phyloP scores from a whole-genome alignment of 2,113 vertebrate genomes.

The Antigone vipio region DNA sequence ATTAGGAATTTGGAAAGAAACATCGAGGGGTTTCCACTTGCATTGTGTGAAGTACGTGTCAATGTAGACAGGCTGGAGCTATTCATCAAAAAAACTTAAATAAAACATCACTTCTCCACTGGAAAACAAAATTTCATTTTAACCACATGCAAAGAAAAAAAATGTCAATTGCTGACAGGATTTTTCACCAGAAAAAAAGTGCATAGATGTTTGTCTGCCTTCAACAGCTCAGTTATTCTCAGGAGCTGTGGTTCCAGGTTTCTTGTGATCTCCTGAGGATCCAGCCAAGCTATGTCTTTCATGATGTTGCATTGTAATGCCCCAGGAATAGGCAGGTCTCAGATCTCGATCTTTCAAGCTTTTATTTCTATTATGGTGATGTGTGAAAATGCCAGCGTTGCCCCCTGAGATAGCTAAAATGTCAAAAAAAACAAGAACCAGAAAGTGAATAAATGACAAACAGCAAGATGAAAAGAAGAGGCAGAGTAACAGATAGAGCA shows the following conservation, averaged over 20 bases:
- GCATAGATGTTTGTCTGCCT: neutral
- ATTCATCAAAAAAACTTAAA: neutral
- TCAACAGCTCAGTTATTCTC: conserved; percentile 18
- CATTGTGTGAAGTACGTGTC: neutral
- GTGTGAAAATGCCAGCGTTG: conserved; percentile 17
- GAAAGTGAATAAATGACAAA: conserved; percentile 20
- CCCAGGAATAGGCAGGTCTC: conserved; percentile 23
- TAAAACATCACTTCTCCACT: neutral
- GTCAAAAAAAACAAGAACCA: conserved; percentile 47
- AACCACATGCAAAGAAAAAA: neutral
- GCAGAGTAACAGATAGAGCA: conserved; percentile 2
- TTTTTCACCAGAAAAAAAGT: neutral
- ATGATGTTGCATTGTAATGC: neutral
- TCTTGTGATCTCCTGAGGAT: conserved; percentile 41
- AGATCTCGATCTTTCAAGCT: conserved; percentile 32
- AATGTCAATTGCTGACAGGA: conserved; percentile 19
- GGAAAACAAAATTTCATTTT: conserved; percentile 2
- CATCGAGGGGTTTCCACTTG: neutral
- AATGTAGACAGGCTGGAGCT: neutral
- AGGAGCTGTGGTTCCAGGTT: conserved; percentile 36
- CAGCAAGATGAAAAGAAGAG: conserved; percentile 9
- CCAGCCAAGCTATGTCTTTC: conserved; percentile 13
- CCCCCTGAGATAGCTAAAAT: conserved; percentile 9
- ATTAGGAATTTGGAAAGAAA: neutral
- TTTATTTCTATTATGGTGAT: conserved; percentile 47